These are phyloP conservation scores for Phrynocephalus vlangalii DNA, from an alignment of 2,797 vertebrate genomes.

Conservation along the genomic window DNA sequence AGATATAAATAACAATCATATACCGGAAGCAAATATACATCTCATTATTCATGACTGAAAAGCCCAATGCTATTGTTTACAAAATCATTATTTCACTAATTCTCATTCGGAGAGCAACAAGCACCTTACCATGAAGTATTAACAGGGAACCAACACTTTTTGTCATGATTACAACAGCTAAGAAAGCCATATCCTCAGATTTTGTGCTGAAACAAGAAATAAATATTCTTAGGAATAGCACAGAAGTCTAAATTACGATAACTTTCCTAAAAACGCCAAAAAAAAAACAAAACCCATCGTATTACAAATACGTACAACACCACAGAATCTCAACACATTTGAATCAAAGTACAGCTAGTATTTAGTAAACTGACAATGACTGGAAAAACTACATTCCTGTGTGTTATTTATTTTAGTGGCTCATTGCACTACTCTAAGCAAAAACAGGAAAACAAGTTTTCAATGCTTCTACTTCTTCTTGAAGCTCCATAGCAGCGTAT, in stretches of 20 bases:
- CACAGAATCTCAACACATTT: neutral
- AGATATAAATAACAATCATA: slow-evolving; percentile 33
- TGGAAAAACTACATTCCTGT: neutral
- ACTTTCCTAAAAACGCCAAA: neutral
- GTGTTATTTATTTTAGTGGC: slow-evolving; percentile 5
- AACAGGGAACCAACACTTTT: neutral
- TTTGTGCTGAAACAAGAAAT: slow-evolving; percentile 12
- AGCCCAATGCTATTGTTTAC: slow-evolving; percentile 1
- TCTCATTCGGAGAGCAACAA: neutral
- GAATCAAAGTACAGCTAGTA: neutral
- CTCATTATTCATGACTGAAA: neutral
- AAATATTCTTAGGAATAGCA: slow-evolving; percentile 22
- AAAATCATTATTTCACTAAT: slow-evolving; percentile 32
- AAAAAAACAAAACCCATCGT: neutral
- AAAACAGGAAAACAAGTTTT: neutral
- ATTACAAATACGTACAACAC: neutral
- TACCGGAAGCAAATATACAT: slow-evolving; percentile 26
- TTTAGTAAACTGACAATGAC: slow-evolving; percentile 1
- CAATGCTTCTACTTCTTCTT: neutral
- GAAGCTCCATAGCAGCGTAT: neutral
- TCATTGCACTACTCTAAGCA: neutral
- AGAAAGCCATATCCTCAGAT: slow-evolving; percentile 1
- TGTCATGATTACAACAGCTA: neutral
- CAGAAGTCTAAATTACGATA: neutral
- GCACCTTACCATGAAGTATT: slow-evolving; percentile 1